phyloP scores from a whole-genome alignment of 2,113 vertebrate genomes.

The Macquaria australasica region DNA sequence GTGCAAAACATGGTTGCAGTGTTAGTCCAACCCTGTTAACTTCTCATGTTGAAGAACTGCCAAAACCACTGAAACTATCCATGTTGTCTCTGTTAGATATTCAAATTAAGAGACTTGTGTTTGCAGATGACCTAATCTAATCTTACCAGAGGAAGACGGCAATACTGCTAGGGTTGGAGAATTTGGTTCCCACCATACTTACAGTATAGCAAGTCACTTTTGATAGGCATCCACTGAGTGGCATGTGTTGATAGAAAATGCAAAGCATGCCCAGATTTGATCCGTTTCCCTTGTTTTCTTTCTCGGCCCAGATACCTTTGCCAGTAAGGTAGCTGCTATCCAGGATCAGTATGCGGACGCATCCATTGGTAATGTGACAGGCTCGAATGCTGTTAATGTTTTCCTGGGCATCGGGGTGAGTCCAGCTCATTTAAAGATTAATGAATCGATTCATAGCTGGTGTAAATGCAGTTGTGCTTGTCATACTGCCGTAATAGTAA shows the following conservation, averaged over 20 bases:
- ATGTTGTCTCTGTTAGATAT: not conserved
- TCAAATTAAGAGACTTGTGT: not conserved
- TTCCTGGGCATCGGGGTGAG: conserved; percentile 97
- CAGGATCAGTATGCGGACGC: conserved; percentile 99
- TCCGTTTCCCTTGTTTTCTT: not conserved
- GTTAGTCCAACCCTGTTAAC: not conserved
- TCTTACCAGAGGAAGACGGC: not conserved
- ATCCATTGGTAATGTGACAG: conserved; percentile 98
- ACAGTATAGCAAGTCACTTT: not conserved
- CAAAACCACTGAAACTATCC: no score
- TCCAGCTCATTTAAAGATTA: conserved; percentile 6
- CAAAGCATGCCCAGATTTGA: not conserved
- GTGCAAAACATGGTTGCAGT: not conserved
- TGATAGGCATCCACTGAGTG: not conserved
- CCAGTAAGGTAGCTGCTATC: conserved; percentile 98
- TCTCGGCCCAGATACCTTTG: conserved; percentile 91
- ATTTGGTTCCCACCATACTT: not conserved
- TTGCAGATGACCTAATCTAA: not conserved
- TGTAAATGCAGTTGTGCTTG: conserved; percentile 5
- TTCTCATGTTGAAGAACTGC: not conserved
- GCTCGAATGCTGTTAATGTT: conserved; percentile 98
- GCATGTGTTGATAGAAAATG: not conserved
- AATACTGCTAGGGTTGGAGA: no score
- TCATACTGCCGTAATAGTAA: not conserved
- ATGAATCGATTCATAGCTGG: not conserved